phyloP scores from a whole-genome alignment of 2,797 vertebrate genomes.

The Hippopotamyrus pictus region DNA sequence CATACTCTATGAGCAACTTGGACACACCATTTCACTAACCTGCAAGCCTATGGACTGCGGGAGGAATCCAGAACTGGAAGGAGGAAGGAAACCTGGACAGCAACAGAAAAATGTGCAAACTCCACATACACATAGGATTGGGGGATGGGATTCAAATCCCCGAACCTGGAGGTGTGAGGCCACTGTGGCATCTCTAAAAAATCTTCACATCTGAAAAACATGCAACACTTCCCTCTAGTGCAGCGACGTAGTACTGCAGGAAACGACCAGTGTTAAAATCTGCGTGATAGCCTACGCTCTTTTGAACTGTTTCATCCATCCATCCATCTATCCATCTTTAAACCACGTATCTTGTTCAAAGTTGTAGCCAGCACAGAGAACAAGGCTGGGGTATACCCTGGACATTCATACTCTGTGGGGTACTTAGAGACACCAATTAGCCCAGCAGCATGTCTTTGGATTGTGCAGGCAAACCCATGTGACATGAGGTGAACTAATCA shows the following conservation, averaged over 20 bases:
- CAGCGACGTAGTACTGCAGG: not conserved
- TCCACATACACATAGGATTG: not conserved
- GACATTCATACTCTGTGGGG: not conserved
- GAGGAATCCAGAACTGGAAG: not conserved
- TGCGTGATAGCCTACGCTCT: not conserved
- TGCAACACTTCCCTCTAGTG: slow-evolving; percentile 11
- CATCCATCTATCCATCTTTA: not conserved
- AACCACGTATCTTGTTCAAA: not conserved
- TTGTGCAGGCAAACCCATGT: not conserved
- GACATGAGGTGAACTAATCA: not conserved
- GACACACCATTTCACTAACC: not conserved
- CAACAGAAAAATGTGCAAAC: not conserved
- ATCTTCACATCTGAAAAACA: not conserved
- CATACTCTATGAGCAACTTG: not conserved
- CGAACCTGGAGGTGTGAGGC: not conserved
- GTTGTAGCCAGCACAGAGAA: not conserved
- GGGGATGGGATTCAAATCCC: not conserved
- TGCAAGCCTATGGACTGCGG: not conserved
- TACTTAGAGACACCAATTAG: not conserved
- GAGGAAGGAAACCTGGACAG: not conserved
- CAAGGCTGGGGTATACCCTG: not conserved
- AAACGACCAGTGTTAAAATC: not conserved
- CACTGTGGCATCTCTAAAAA: not conserved
- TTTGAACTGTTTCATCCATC: not conserved
- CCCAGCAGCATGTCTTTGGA: not conserved